phyloP scores from a whole-genome alignment of 1,140 invertebrate species.

The Scaptodrosophila lebanonensis region DNA sequence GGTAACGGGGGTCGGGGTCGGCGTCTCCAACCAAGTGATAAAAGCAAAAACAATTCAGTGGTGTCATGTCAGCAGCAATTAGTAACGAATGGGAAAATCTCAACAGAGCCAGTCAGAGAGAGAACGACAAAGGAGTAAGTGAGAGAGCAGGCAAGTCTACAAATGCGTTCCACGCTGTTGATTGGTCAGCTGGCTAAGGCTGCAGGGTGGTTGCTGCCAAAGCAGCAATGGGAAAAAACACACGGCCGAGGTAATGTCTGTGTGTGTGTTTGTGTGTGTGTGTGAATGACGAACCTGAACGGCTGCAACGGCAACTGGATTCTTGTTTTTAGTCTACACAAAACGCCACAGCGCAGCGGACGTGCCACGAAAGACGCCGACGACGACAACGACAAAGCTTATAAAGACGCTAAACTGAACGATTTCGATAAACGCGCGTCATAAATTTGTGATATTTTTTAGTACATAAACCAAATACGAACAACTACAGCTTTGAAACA shows the following conservation, averaged over 20 bases:
- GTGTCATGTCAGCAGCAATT: constrained; percentile 57
- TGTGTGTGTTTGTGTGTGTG: background rate
- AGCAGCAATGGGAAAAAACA: constrained; percentile 18
- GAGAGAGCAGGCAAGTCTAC: constrained; percentile 1
- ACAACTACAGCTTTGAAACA: too few species aligned
- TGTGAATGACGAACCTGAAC: background rate
- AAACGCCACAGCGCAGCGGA: constrained; percentile 64
- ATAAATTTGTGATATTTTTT: constrained; percentile 28
- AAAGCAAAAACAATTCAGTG: constrained; percentile 36
- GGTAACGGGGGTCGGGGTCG: too few species aligned
- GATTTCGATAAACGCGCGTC: constrained; percentile 25
- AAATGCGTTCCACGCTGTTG: constrained; percentile 43
- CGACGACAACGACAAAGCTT: constrained; percentile 10
- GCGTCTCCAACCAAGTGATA: constrained; percentile 9
- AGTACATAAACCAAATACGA: too few species aligned
- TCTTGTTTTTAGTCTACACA: constrained; percentile 69
- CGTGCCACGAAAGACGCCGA: constrained; percentile 32
- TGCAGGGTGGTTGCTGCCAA: background rate
- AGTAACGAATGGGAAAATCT: constrained; percentile 52
- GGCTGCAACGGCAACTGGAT: constrained; percentile 40
- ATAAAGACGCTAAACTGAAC: constrained; percentile 8
- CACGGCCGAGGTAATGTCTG: too few species aligned
- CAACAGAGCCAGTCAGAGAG: constrained; percentile 7
- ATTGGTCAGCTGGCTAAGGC: constrained; percentile 36
- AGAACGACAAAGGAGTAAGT: constrained; percentile 3